phyloP scores from a whole-genome alignment of 2,888 invertebrate species.

The Cenopis cana region DNA sequence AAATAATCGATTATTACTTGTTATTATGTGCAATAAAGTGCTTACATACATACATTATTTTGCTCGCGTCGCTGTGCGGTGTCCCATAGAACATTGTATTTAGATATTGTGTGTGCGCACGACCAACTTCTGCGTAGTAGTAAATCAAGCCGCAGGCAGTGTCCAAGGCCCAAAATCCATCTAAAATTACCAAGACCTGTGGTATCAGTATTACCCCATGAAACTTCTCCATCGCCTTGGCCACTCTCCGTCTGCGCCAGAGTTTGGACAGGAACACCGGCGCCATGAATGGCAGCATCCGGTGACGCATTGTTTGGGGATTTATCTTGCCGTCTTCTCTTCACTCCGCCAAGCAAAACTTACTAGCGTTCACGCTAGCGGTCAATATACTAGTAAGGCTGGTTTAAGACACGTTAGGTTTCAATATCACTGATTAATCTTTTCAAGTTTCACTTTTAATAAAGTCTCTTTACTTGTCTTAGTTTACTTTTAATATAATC shows the following conservation, averaged over 20 bases:
- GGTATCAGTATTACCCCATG: slow-evolving; percentile 71
- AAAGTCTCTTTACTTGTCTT: too few species aligned
- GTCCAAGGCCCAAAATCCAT: too few species aligned
- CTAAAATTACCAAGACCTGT: not conserved
- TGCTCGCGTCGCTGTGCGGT: too few species aligned
- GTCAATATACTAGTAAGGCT: not conserved
- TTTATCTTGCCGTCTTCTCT: slow-evolving; percentile 70
- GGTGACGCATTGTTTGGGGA: slow-evolving; percentile 81
- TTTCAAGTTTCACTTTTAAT: too few species aligned
- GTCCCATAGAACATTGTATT: too few species aligned
- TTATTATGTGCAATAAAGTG: too few species aligned
- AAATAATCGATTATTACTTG: too few species aligned
- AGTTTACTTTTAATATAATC: too few species aligned
- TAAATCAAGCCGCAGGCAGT: not conserved
- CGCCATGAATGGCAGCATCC: slow-evolving; percentile 75
- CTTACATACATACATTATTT: too few species aligned
- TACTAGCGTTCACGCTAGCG: slow-evolving; percentile 37
- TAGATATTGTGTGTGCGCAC: too few species aligned
- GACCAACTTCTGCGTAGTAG: not conserved
- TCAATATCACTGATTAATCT: slow-evolving; percentile 2
- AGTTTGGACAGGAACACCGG: slow-evolving; percentile 78
- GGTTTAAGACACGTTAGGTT: slow-evolving; percentile 2
- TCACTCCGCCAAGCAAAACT: slow-evolving; percentile 1
- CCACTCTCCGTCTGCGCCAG: slow-evolving; percentile 70
- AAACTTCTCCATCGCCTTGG: slow-evolving; percentile 74